Base-by-base conservation (phyloP, 2,113 vertebrate species). In the Motacilla alba region DNA sequence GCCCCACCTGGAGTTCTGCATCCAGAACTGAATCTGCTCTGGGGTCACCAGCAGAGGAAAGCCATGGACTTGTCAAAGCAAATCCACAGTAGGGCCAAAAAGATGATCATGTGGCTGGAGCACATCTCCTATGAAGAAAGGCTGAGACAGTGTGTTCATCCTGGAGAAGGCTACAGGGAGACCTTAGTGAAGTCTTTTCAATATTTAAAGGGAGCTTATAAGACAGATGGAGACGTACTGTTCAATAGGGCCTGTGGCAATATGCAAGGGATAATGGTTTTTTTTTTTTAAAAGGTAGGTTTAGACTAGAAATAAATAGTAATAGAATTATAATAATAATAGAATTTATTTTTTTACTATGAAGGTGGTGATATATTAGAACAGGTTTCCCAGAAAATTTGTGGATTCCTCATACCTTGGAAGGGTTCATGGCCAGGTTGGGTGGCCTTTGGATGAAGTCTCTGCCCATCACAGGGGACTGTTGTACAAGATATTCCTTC, bases 11-110 rank as follows among this genome's bases (percentile, higher is more conserved):
- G 9, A 44, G 2, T 30, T 21, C 9, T 37, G 16, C 33, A 26
- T 58, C 11, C 50, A 84, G 35, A 35, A 35, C 35, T 35, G 35
- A 35, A 35, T 35, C 35, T 35, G 11, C 15, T 63, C 14, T 70
- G 35, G 10, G 8, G 7, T 58, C 11, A 20, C 13, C 22, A 28
- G 11, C n/a, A 33, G 4, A 49, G 35, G 23, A 39, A 4, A 75
- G 10, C 10, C 31, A 24, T 9, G 3, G 21, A 18, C 9, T 19
- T 64, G 4, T 7, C 14, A 8, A 16, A 53, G 11, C 0, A 1
- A 55, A 23, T 39, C 39, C 31, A n/a, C 23, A 64, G 15, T 2
- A 59, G 21, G 23, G 5, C 1, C 35, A 59, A 5, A 21, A 44
- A 31, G 11, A 49, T 31, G 4, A 53, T 22, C 20, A 35, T 15